Base-by-base conservation (phyloP, 2,797 vertebrate species). In the Alfaro cultratus region DNA sequence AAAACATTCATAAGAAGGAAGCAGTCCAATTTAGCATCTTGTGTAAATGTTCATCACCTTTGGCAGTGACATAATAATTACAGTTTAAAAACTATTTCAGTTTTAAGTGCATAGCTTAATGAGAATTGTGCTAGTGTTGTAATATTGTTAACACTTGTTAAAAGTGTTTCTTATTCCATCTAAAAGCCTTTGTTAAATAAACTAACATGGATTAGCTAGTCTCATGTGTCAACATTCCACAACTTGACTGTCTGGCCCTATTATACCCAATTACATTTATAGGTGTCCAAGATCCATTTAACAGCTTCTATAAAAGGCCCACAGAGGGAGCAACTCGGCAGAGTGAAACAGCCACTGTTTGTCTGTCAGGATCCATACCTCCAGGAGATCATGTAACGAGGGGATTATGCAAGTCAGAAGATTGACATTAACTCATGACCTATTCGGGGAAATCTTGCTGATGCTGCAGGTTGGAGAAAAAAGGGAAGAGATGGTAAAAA, bases 391-490 rank as follows among this genome's bases (percentile, higher is more conserved):
- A 90, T 85, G 79, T 82, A 87, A 86, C 64, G 34, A 71, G 73
- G 53, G 77, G 77, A 85, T 91, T 88, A 88, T 85, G 73, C 81
- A 85, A 90, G 21, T 85, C 86, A 83, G 83, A 76, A 80, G 82
- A 81, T 83, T 77, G 80, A 88, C 83, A 86, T 90, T 89, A 87
- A 88, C 89, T 87, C 79, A 78, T 84, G 82, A 88, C 85, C 88
- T 81, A 78, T 82, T 86, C 83, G 88, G 75, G 73, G 49, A 83
- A 87, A 86, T 86, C 75, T 77, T 87, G 81, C 85, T 84, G 81
- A 90, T 83, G 73, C 68, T 79, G 89, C 88, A 91, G 78, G 82
- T 86, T 68, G 75, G 51, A 81, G 60, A 78, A 53, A 21, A n/a
- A 26, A 49, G 71, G 49, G 31, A 5, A 60, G 16, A 43, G 29